phyloP scores from a whole-genome alignment of 2,888 invertebrate species.

The Carcina quercana region DNA sequence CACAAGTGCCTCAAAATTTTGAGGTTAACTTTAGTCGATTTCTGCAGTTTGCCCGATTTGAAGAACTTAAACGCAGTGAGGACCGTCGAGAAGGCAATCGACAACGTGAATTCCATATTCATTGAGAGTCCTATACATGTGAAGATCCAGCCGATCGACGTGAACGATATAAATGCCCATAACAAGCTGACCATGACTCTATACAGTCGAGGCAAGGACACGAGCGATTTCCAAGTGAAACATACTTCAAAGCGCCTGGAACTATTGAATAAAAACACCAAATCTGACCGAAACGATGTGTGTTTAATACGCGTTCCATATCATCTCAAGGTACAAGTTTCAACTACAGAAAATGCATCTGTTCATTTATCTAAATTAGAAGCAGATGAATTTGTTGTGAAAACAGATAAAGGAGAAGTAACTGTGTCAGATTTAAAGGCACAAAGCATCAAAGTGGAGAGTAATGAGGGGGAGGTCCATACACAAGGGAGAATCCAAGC shows the following conservation, averaged over 20 bases:
- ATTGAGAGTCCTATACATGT: conserved; percentile 70
- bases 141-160: conserved; percentile 62
- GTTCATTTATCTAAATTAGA: conserved; percentile 56
- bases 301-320: conserved; percentile 67
- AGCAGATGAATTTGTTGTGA: conserved; percentile 59
- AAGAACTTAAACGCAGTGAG: conserved; percentile 60
- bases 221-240: conserved; percentile 63
- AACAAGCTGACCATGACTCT: conserved; percentile 62
- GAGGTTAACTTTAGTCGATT: conserved; percentile 65
- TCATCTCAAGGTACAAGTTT: conserved; percentile 59
- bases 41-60: conserved; percentile 56
- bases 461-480: conserved; percentile 44
- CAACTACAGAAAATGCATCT: conserved; percentile 56
- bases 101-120: conserved; percentile 60
- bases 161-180: conserved; percentile 56
- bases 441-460: conserved; percentile 54
- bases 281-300: conserved; percentile 55
- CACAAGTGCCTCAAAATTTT: conserved; percentile 66
- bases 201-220: conserved; percentile 59
- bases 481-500: conserved; percentile 57
- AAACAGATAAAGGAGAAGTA: conserved; percentile 57
- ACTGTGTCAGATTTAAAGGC: conserved; percentile 54
- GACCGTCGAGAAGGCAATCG: conserved; percentile 65
- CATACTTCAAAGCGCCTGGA: conserved; percentile 64
- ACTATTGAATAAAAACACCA: conserved; percentile 54